Evolutionary conservation across 2,888 invertebrate species (phyloP), one percentile per base, ranked within the genome.

Genomic region (Allophyes oxyacanthae): DNA sequence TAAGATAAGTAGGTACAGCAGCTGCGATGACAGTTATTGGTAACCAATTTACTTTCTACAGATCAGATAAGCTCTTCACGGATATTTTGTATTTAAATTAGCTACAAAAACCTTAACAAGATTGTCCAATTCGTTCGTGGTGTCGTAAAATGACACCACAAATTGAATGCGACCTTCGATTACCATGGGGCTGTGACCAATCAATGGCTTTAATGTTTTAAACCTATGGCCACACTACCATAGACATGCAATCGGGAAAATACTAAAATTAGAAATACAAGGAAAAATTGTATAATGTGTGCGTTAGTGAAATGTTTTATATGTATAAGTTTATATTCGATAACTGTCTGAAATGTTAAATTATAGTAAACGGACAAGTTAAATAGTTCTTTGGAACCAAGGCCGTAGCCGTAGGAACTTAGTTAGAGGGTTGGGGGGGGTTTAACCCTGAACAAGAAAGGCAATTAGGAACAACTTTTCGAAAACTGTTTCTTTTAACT

Each of bases 181-280:
- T 50, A 41, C 9, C 26, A 52, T 53, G 34, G 32, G 15, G 36
- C 58, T 61, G 49, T 61, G 64, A 57, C 64, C 32, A 75, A 71
- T 66, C 36, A 3, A 46, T 42, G 20, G 36, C 10, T 66, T 48
- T 38, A 38, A 63, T 50, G 33, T 43, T 25, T 33, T 26, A 28
- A 45, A 34, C 9, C 30, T 37, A 42, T 62, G 44, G 38, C 13
- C 1, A 0, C 6, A 32, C 14, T 37, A 30, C 34, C 43, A 48
- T 20, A 6, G 25, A 8, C 6, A 6, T 6, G 55, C 25, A 33
- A 42, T 54, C 37, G 5, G 8, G 63, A 30, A 33, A 42, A 63
- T 42, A 68, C 41, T 68, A 64, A 62, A 49, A 54, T 69, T 68
- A 69, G 64, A 68, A 62, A 67, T 40, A 61, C 5, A 44, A 51